Conservation (phyloP, 2,113 vertebrate species). For the Periophthalmodon schlosseri region DNA sequence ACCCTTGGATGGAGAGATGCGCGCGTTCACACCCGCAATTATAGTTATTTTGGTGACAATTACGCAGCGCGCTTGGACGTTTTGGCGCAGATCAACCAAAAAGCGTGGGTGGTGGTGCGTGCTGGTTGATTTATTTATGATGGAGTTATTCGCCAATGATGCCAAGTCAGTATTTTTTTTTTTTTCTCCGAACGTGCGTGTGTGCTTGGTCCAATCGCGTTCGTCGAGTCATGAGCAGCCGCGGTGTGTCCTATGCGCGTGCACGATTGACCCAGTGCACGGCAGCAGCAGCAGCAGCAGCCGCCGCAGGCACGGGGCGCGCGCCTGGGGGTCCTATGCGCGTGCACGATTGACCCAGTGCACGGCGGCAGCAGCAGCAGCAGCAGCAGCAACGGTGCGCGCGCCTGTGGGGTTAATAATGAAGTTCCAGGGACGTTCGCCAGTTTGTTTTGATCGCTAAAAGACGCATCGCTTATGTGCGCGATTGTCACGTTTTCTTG, state of each 20-base stretch:
- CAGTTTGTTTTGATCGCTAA: not conserved
- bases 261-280: no score
- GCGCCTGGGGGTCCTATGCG: not conserved
- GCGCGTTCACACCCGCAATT: not conserved
- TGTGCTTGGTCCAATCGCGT: not conserved
- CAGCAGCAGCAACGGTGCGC: no score
- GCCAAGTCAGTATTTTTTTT: not conserved
- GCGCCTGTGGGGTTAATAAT: not conserved
- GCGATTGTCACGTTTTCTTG: no score
- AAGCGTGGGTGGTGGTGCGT: no score
- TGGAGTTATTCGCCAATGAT: no score
- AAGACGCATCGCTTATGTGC: not conserved
- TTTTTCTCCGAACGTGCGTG: not conserved
- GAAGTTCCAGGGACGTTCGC: not conserved
- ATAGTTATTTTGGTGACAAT: not conserved
- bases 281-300: not conserved
- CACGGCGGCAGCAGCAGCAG: not conserved
- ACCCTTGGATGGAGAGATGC: not conserved
- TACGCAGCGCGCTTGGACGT: not conserved
- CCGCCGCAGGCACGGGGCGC: no score
- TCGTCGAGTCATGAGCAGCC: slow-evolving; percentile 2
- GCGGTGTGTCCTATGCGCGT: not conserved
- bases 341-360: not conserved
- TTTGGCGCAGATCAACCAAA: not conserved
- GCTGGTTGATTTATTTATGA: no score